Evolutionary conservation across 2,797 vertebrate genomes (phyloP), one percentile per base, ranked within the genome.

Genomic region (Dendrocincla fuliginosa): DNA sequence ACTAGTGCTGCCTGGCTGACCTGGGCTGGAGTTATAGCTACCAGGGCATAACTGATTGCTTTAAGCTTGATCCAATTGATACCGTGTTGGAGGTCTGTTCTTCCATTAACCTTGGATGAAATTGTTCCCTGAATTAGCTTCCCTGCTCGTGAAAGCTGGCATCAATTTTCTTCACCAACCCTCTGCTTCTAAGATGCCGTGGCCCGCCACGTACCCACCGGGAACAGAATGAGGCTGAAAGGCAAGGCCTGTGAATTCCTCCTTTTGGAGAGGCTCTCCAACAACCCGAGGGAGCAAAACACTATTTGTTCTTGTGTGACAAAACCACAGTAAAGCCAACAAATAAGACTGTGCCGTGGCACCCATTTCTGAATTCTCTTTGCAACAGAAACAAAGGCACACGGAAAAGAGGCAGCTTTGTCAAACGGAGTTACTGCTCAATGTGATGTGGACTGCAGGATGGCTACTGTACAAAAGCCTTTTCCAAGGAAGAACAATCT

Each of bases 81-180:
- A 78, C 92, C 56, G 89, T 89, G 84, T 63, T 96, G 95, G 92
- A 97, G 95, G 95, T 95, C 95, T 96, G 89, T 95, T 96, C 95
- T 97, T 96, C 95, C 94, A 96, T 97, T 97, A 96, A 96, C 95
- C 93, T 97, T 96, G 95, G 92, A 96, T 91, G 92, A 97, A 97
- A 97, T 97, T 95, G 95, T 95, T 96, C 95, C 84, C 76, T 95
- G 95, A 96, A 96, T 97, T 95, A 97, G 95, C 92, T 89, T 78
- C 89, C 90, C 59, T 0, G 2, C 90, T 96, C 24, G 69, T 97
- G 95, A 96, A 96, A 96, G 95, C 93, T 90, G 93, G 95, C 79
- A 97, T 95, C 95, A 96, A 96, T 96, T 97, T 96, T 96, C 87
- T 53, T 64, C 76, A 55, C 82, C 95, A 94, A 70, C 2, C 8